Evolutionary conservation across 2,888 invertebrate species (phyloP), one percentile per base, ranked within the genome.

Genomic region (Melolontha melolontha): DNA sequence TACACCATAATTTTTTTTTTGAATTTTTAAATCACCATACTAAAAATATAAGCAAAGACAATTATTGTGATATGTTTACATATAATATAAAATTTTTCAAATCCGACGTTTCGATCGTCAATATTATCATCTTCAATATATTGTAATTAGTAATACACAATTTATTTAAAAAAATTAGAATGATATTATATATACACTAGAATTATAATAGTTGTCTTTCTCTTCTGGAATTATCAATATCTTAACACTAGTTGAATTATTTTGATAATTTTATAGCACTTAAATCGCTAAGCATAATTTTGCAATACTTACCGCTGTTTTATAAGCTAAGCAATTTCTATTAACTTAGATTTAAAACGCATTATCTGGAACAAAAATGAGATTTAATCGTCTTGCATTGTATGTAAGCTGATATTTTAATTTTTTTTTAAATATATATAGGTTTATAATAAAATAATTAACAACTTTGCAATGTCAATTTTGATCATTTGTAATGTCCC

Each of bases 11-110:
- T 29, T 8, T 17, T 29, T 50, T 64, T 66, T 66, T 66, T 59
- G 12, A 29, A 50, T 66, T 66, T 50, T 66, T 66, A 29, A 40
- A 57, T 59, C 57, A 66, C 57, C 39, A 40, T 57, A 66, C 66
- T 57, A 59, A 66, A 50, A 66, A 47, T n/a, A 44, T 29, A 40
- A 52, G 1, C 29, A 49, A 55, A 66, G 49, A 27, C 54, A 57
- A 66, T 55, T 54, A 57, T 49, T 54, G 66, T 57, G 54, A 47
- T 14, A n/a, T 29, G 42, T 29, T 11, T 14, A 1, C 16, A 50
- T 1, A 50, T 1, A 50, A 47, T 11, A 16, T 47, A 12, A 47
- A 12, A 11, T 47, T 47, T 47, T 16, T 16, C 6, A 5, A 12
- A 17, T 16, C 2, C 49, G 49, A 7, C 16, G 49, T 49, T 12